phyloP scores from a whole-genome alignment of 2,888 invertebrate species.

The Cotesia congregata region DNA sequence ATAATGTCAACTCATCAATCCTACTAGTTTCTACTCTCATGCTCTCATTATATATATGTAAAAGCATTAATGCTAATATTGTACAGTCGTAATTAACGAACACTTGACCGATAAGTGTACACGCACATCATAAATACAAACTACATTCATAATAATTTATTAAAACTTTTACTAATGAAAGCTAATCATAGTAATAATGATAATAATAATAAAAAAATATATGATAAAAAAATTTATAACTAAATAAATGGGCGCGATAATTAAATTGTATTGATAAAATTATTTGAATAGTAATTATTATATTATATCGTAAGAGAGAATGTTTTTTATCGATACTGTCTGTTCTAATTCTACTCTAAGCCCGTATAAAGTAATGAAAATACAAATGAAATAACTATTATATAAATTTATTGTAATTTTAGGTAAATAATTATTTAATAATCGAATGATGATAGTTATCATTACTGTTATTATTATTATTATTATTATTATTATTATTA shows the following conservation, averaged over 20 bases:
- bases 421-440: neutral
- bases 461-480: slow-evolving; percentile 11
- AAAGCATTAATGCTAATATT: neutral
- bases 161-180: slow-evolving; percentile 29
- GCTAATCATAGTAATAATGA: neutral
- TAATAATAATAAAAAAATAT: slow-evolving; percentile 15
- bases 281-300: slow-evolving; percentile 23
- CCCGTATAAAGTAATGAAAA: neutral
- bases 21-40: slow-evolving; percentile 5
- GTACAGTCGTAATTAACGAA: slow-evolving; percentile 46
- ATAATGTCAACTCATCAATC: slow-evolving; percentile 41
- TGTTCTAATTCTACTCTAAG: neutral
- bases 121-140: slow-evolving; percentile 28
- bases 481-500: slow-evolving; percentile 1
- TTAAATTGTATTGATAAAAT: slow-evolving; percentile 36
- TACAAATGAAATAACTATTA: neutral
- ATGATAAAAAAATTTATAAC: slow-evolving; percentile 26
- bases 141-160: slow-evolving; percentile 33
- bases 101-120: slow-evolving; percentile 44
- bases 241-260: neutral
- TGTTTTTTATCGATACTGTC: slow-evolving; percentile 29
- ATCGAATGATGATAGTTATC: neutral
- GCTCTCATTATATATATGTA: neutral
- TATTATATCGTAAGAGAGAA: slow-evolving; percentile 16
- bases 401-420: neutral